These are phyloP conservation scores for Chrysogorgia sp. DNA, from an alignment of 92 coral and sea anemone genomes.

Conservation along the genomic window DNA sequence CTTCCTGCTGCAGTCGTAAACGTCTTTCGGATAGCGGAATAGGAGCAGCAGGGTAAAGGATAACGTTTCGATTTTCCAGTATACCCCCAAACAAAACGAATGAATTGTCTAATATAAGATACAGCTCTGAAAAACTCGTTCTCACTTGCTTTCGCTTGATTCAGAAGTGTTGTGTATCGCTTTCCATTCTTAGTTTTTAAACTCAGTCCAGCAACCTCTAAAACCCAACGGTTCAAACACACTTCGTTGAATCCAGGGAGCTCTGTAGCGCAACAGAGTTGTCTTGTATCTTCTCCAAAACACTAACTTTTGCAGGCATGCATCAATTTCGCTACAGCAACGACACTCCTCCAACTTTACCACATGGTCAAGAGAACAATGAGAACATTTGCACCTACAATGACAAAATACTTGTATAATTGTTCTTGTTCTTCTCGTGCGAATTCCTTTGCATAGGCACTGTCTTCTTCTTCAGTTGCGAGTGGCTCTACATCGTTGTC, in stretches of 20 bases:
- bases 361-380: not conserved
- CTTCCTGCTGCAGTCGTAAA: not conserved
- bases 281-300: not conserved
- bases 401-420: not conserved
- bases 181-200: not conserved
- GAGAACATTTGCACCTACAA: constrained; percentile 7
- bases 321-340: constrained; percentile 1
- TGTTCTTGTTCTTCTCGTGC: not conserved
- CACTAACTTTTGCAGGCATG: not conserved
- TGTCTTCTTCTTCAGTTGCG: not conserved
- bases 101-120: no score
- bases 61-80: not conserved
- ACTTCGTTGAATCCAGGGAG: no score
- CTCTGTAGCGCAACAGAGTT: no score
- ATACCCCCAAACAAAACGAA: not conserved
- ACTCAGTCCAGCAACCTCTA: not conserved
- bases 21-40: not conserved
- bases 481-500: constrained; percentile 1
- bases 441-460: not conserved
- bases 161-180: not conserved
- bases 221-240: no score
- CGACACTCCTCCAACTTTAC: not conserved
- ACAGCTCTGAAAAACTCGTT: no score
- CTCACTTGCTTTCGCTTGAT: not conserved
- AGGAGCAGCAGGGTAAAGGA: constrained; percentile 1